Base-by-base conservation (phyloP, 2,797 vertebrate species). In the Eidolon dupreanum region DNA sequence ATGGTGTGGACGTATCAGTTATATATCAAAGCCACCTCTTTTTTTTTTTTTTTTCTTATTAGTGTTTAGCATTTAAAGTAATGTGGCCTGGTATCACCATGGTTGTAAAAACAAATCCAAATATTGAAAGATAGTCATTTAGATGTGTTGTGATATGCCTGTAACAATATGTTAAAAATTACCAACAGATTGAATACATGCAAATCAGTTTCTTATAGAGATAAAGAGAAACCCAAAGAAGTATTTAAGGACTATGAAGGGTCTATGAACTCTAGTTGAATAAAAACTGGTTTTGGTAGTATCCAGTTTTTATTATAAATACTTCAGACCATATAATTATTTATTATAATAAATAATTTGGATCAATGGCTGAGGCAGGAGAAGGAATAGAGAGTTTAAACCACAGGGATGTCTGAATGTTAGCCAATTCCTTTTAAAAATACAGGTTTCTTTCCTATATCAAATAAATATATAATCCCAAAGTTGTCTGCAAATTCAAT, bases 331-430 rank as follows among this genome's bases (percentile, higher is more conserved):
- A 65, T 87, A 8, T 74, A 43, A 61, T 33, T 84, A 70, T 81
- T 77, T 90, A 57, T 93, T 86, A 24, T 53, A 65, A 59, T 71
- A 71, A 91, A 46, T 89, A 66, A 65, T 94, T 95, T 81, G 49
- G 31, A 63, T 71, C 59, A 41, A 6, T 83, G 61, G 33, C 36
- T 83, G 33, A 65, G 73, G 24, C 12, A 65, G 61, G 17, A 59
- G n/a, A 90, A n/a, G 17, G 38, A 53, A 33, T 28, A 61, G 31
- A 43, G 38, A 88, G 26, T 28, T 73, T 81, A 79, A 94, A 65
- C 43, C 55, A 74, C 41, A 65, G 22, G 20, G 8, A 96, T 81
- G 43, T 81, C 22, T 73, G 57, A 85, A 57, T 41, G n/a, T 88
- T 78, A 94, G n/a, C 20, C 13, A 57, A 49, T 92, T 92, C 12